Evolutionary conservation across 2,797 vertebrate genomes (phyloP).

Genomic region (Thamnophis elegans): DNA sequence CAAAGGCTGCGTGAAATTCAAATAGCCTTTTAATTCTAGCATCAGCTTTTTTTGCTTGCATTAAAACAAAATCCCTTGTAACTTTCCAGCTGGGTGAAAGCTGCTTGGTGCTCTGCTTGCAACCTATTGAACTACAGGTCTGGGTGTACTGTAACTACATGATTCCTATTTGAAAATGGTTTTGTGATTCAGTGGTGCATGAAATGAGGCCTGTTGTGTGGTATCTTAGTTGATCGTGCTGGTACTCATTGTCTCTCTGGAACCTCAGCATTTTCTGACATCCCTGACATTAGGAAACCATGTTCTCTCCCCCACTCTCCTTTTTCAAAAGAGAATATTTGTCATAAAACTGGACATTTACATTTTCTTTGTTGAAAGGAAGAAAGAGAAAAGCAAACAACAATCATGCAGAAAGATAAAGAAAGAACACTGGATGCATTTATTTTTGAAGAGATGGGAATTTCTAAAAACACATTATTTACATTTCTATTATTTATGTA

Average conservation of each 20-base stretch:
- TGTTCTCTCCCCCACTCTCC: background rate
- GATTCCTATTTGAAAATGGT: constrained; percentile 37
- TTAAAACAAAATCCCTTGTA: constrained; percentile 32
- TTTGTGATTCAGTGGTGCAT: constrained; percentile 31
- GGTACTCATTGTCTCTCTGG: constrained; percentile 9
- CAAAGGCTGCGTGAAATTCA: constrained; percentile 17
- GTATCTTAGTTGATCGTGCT: background rate
- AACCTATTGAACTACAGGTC: constrained; percentile 25
- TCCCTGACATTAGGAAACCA: background rate
- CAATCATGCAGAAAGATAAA: constrained; percentile 45
- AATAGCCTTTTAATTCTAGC: constrained; percentile 19
- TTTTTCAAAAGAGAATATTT: constrained; percentile 58
- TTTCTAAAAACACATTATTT: background rate
- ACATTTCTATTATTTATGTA: background rate
- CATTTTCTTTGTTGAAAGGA: constrained; percentile 48
- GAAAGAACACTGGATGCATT: background rate
- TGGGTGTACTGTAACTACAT: constrained; percentile 8
- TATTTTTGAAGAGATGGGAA: background rate
- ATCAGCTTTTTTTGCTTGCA: constrained; percentile 52
- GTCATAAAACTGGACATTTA: constrained; percentile 56
- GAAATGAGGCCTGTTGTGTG: constrained; percentile 12
- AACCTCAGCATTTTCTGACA: constrained; percentile 14
- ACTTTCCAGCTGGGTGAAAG: constrained; percentile 15
- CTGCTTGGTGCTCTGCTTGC: constrained; percentile 33
- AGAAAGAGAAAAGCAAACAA: constrained; percentile 29